Conservation (phyloP, 2,888 invertebrate species). For the Calliphora vomitoria region DNA sequence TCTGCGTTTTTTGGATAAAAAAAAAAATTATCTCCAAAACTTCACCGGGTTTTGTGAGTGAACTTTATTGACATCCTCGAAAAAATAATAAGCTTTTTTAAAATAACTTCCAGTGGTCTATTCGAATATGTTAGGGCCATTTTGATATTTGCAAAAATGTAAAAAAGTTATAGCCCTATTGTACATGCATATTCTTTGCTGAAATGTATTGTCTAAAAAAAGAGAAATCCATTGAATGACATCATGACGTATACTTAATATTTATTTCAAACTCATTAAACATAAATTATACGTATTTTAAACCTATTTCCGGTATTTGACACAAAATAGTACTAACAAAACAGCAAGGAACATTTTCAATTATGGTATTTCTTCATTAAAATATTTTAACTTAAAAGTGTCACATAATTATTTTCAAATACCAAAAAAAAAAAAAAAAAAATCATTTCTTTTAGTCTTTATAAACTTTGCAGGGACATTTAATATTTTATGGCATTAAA, state of each 20-base stretch:
- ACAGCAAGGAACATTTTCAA: neutral
- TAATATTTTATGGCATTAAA: conserved; percentile 24
- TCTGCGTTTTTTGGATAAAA: too few species aligned
- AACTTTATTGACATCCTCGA: too few species aligned
- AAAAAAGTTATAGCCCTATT: too few species aligned
- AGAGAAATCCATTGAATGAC: too few species aligned
- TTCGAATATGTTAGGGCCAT: too few species aligned
- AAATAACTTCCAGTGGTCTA: too few species aligned
- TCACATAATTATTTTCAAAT: conserved; percentile 15
- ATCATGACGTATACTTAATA: neutral
- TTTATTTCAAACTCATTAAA: neutral
- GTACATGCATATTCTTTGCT: too few species aligned
- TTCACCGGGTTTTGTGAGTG: too few species aligned
- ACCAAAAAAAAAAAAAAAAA: neutral
- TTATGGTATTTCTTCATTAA: conserved; percentile 7
- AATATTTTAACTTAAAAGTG: conserved; percentile 15
- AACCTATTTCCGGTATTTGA: neutral
- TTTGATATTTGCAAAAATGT: too few species aligned
- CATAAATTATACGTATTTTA: neutral
- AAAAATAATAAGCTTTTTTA: too few species aligned
- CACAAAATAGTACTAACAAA: neutral
- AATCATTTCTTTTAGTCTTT: neutral
- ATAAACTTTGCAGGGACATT: conserved; percentile 20
- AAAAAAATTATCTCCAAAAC: too few species aligned
- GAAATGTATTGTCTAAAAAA: too few species aligned